Base-by-base conservation (phyloP, 64 coral and sea anemone genomes). In the Stichodactyla helianthus region DNA sequence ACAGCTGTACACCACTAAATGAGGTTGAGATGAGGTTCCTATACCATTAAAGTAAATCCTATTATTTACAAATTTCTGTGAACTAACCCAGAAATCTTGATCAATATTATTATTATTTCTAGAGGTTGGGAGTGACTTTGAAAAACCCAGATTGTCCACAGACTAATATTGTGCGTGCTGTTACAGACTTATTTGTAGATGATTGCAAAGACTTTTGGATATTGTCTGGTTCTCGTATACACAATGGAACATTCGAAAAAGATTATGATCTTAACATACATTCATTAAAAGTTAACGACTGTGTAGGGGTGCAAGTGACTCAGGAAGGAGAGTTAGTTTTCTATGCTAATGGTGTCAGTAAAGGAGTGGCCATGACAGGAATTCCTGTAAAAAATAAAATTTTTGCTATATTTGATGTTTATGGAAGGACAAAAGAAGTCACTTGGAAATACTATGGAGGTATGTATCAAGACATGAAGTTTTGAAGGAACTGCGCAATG, bases 391-490 rank as follows among this genome's bases (percentile, higher is more conserved):
- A 95, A 83, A 99, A 93, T 55, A 88, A 93, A 50, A 82, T 99
- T 5, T 99, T 93, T 93, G 90, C 61, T 88, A 85, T 99, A 60
- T 95, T 95, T 93, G 97, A 99, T 95, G 93, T 99, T 82, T 99
- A 99, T 88, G 97, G 97, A 60, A 90, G 91, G 86, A 95, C 93
- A 86, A 99, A 99, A 54, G 90, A 95, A 83, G 93, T 99, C 0
- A 89, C 97, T 6, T 85, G 88, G 85, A 94, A 99, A 86, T 99
- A 93, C 68, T 95, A 92, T 95, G 93, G 91, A 93, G 97, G 97
- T 99, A 86, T 56, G 77, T 14, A 77, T 64, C 85, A 0, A 1
- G 18, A 44, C 59, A 6, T 18, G 13, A 85, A 52, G 19, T 18
- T 27, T 14, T 14, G 56, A 82, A 55, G 50, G 55, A 17, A 44